Base-by-base conservation (phyloP, 2,113 vertebrate genomes). In the Dasyurus viverrinus region DNA sequence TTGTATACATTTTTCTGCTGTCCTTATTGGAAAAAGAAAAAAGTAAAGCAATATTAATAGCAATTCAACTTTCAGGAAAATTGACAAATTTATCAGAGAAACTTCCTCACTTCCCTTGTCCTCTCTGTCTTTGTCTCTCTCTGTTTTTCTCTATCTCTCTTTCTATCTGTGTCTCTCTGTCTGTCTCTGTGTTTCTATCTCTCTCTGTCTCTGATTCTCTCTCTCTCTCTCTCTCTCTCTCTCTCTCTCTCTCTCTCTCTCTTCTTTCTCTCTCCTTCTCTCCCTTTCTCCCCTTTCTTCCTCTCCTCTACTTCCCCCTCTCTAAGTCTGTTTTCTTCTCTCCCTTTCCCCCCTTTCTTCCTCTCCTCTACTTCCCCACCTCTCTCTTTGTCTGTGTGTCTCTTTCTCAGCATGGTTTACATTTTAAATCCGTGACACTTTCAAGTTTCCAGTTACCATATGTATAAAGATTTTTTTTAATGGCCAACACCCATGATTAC, bases 1-100 rank as follows among this genome's bases (percentile, higher is more conserved):
- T 99, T 93, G 99, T 99, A 84, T 99, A 99, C 16, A 99, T 97
- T 98, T 99, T 99, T 96, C 98, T 99, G 98, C 98, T 99, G 97
- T 99, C 99, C 99, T 99, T 98, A 93, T 96, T 89, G 76, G 95
- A 55, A 95, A 97, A 96, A 95, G 3, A 91, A 94, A 95, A 84
- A 91, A 94, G 53, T 94, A 95, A 97, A 96, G 25, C 54, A 2
- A 27, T 93, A 46, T 96, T 95, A 97, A 94, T 46, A 96, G 90
- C 60, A 48, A 54, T 36, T 53, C 89, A 54, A 94, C 3, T 53
- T 50, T 84, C 95, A 91, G 68, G 30, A 60, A 96, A 90, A 93
- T 42, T 11, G 50, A 91, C 2, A 96, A 92, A 94, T 55, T 94
- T 90, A 95, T 94, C 93, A 91, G 25, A 91, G 57, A 0, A 8